These are phyloP conservation scores for Rhinoraja longicauda DNA, from an alignment of 2,797 vertebrate genomes.

Conservation along the genomic window DNA sequence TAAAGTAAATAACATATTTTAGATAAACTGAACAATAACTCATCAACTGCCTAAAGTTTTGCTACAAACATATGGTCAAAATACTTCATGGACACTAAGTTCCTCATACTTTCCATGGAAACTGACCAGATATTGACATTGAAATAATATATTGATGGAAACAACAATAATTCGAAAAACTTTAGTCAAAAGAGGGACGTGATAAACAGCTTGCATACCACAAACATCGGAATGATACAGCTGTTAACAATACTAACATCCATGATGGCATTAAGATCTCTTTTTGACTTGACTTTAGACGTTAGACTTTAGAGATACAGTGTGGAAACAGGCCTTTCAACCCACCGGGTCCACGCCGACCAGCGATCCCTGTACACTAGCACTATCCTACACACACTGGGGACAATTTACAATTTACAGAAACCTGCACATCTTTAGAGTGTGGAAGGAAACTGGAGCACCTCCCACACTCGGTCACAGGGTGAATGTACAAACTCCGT, in stretches of 20 bases:
- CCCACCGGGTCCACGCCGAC: no score
- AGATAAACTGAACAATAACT: constrained; percentile 13
- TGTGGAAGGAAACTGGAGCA: no score
- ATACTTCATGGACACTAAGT: not conserved
- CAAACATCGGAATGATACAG: not conserved
- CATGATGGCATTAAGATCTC: not conserved
- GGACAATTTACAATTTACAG: no score
- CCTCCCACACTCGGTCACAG: no score
- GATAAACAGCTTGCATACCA: not conserved
- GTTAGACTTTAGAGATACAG: no score
- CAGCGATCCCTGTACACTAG: no score
- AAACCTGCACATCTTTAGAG: no score
- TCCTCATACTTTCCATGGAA: not conserved
- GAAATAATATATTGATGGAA: not conserved
- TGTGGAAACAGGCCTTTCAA: no score
- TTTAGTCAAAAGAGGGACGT: not conserved
- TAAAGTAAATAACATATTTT: not conserved
- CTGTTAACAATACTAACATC: not conserved
- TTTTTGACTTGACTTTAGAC: not conserved
- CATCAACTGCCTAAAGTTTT: not conserved
- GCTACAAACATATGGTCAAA: not conserved
- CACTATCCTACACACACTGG: no score
- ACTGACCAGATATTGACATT: not conserved
- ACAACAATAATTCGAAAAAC: not conserved
- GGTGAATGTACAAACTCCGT: no score